Evolutionary conservation across 2,113 vertebrate genomes (phyloP).

Genomic region (Atrichornis clamosus): DNA sequence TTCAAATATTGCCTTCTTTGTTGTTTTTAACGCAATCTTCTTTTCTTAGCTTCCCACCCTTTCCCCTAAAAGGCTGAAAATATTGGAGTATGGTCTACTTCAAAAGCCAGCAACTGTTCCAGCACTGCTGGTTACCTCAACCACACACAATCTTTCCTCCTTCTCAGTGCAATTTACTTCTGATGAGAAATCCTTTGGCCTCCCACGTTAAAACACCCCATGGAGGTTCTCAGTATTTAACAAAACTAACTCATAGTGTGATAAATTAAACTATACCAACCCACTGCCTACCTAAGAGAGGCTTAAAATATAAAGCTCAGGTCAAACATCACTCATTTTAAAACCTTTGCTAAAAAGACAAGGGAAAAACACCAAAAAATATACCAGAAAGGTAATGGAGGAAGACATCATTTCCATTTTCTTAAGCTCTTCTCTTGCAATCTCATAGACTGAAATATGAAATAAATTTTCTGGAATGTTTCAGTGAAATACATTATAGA

Average conservation of each 20-base stretch:
- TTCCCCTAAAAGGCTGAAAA: background rate
- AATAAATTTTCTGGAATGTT: background rate
- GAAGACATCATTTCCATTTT: background rate
- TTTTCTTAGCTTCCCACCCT: background rate
- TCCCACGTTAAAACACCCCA: background rate
- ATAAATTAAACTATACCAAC: background rate
- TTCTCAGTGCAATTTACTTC: conserved; percentile 4
- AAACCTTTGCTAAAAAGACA: background rate
- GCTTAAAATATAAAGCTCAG: background rate
- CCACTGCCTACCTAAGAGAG: background rate
- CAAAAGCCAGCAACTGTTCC: background rate
- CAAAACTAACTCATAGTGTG: background rate
- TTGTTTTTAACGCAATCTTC: background rate
- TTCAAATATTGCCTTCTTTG: background rate
- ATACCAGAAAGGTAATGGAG: background rate
- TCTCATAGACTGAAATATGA: background rate
- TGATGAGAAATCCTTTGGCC: background rate
- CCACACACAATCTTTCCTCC: background rate
- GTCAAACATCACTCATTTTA: background rate
- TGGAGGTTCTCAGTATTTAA: background rate
- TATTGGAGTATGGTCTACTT: background rate
- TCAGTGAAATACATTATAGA: background rate
- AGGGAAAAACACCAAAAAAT: background rate
- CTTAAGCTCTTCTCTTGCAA: background rate
- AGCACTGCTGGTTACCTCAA: background rate